Evolutionary conservation across 2,797 vertebrate species (phyloP), one percentile per base, ranked within the genome.

Genomic region (Urophycis tenuis): DNA sequence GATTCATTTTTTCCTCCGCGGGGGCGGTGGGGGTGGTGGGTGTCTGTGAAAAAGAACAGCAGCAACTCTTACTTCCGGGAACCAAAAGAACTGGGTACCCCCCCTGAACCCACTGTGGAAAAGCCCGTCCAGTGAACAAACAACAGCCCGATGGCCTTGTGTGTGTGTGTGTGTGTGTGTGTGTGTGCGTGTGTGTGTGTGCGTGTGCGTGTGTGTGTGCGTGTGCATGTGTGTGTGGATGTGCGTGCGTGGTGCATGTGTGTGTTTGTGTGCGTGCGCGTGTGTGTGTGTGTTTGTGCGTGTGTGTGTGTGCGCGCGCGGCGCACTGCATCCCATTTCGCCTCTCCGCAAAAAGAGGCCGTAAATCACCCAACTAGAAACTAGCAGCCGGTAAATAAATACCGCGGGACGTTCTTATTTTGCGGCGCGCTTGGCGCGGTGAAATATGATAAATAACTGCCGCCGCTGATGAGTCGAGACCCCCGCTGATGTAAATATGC

Each of bases 401-500:
- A n/a, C 22, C 19, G 5, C 19, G 15, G 15, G 41, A 45, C 41
- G n/a, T 67, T 82, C 19, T 41, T 33, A 79, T 75, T 79, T 87
- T 84, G 84, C 83, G 77, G 39, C 19, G 3, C 3, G 49, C 22
- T 60, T 36, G 45, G 36, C 36, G 17, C 12, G 25, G 67, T 73
- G 75, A 45, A 74, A 83, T 41, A 76, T 91, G 87, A 91, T 84
- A 78, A 86, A 90, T 83, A 45, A 73, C 83, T 36, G 14, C 11
- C 69, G 76, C 75, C 75, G 85, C 71, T 83, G 86, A 86, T 87
- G 80, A 89, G 89, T 89, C 80, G 84, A 88, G 80, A 74, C 80
- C 86, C 86, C 81, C 81, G 75, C 75, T 86, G 82, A 85, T 85
- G 87, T 87, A 89, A 88, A 90, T 84, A 84, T 84, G 79, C 82